A percentile compares a stretch with the other conserved stretches of the same genome.
These are phyloP conservation scores for Myiopsitta monachus DNA, from an alignment of 2,113 vertebrate species.

Conservation along the genomic window DNA sequence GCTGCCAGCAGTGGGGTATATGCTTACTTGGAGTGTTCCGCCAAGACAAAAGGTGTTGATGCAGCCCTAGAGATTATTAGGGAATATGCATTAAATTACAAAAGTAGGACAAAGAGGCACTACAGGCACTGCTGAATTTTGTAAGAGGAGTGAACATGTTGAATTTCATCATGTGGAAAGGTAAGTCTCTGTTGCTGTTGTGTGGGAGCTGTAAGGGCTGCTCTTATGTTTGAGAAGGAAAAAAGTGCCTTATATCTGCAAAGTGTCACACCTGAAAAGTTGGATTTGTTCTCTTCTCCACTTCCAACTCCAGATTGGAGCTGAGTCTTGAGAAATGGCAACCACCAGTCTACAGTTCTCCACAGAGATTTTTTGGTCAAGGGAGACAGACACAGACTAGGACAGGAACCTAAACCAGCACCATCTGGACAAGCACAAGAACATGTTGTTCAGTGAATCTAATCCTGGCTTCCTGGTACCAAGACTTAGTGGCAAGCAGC, in stretches of 20 bases:
- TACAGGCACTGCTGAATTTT: not conserved
- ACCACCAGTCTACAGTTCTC: not conserved
- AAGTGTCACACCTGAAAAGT: not conserved
- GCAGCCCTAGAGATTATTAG: not conserved
- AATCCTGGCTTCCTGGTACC: not conserved
- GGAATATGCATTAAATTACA: not conserved
- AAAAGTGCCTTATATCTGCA: not conserved
- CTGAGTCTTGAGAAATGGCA: not conserved
- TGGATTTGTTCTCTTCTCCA: not conserved
- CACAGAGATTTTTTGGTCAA: not conserved
- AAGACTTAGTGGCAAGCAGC: not conserved
- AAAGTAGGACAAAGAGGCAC: not conserved
- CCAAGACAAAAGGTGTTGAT: slow-evolving; percentile 1
- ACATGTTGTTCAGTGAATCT: not conserved
- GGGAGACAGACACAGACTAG: not conserved
- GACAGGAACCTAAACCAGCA: not conserved
- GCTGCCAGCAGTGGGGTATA: not conserved
- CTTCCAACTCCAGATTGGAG: not conserved
- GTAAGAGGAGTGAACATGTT: not conserved
- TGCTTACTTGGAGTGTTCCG: slow-evolving; percentile 9
- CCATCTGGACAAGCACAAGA: not conserved
- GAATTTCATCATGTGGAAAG: not conserved
- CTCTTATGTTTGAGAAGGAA: not conserved
- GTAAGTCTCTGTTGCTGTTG: not conserved
- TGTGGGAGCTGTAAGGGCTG: not conserved